Evolutionary conservation across 2,113 vertebrate species (phyloP).

Genomic region (Leucosticte australis): DNA sequence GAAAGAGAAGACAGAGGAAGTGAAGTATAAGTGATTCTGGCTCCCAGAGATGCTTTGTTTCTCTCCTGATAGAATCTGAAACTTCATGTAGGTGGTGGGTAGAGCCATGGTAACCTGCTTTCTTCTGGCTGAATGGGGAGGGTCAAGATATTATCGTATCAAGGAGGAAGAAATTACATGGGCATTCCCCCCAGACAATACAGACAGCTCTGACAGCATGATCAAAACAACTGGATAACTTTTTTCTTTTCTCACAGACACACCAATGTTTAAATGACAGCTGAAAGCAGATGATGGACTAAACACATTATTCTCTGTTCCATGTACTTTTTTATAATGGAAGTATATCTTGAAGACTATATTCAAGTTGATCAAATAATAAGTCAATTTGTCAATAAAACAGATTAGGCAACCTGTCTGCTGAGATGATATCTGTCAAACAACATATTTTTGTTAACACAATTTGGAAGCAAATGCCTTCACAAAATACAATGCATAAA

Average conservation of each 20-base stretch:
- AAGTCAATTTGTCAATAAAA: slow-evolving; percentile 77
- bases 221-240: slow-evolving; percentile 74
- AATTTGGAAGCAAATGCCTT: slow-evolving; percentile 37
- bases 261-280: slow-evolving; percentile 77
- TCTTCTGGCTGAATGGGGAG: slow-evolving; percentile 69
- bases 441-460: slow-evolving; percentile 55
- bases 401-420: slow-evolving; percentile 65
- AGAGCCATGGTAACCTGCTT: slow-evolving; percentile 65
- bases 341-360: slow-evolving; percentile 69
- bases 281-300: slow-evolving; percentile 75
- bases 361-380: slow-evolving; percentile 78
- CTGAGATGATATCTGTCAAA: slow-evolving; percentile 65
- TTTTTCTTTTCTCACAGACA: slow-evolving; percentile 65
- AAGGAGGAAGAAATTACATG: slow-evolving; percentile 71
- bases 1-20: slow-evolving; percentile 41
- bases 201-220: slow-evolving; percentile 73
- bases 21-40: slow-evolving; percentile 62
- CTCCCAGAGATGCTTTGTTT: slow-evolving; percentile 66
- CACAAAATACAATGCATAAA: slow-evolving; percentile 31
- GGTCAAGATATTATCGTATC: slow-evolving; percentile 75
- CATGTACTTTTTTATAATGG: slow-evolving; percentile 58
- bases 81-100: slow-evolving; percentile 73
- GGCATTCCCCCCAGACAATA: slow-evolving; percentile 64
- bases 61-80: slow-evolving; percentile 61
- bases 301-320: slow-evolving; percentile 72